Evolutionary conservation across 2,113 vertebrate genomes (phyloP), one percentile per base, ranked within the genome.

Genomic region (Platysteira castanea): DNA sequence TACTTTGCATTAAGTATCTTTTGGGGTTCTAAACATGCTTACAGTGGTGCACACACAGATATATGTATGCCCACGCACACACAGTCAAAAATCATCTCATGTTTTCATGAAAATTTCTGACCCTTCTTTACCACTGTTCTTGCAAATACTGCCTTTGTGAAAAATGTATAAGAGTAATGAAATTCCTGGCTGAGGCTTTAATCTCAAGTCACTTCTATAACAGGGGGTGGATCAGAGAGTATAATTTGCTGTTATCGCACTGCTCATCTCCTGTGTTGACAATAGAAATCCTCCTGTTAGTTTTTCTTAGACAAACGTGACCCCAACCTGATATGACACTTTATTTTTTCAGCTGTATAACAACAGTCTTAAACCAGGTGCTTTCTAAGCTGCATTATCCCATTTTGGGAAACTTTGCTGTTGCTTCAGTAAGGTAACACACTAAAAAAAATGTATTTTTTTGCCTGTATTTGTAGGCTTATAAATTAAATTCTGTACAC

Each of bases 181-280:
- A 97, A 98, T 94, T 97, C 95, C 91, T 94, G 86, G 89, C 90
- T 71, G 71, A 93, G 76, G 86, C 95, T 98, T 98, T 97, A 98
- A 98, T 98, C 96, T 98, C 90, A 13, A 96, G 79, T 97, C 94
- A 97, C 96, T 97, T 96, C 85, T 88, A 20, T 82, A 96, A 97
- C 68, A 94, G 82, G 96, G 65, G 49, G 71, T 92, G 96, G 97
- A 98, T 97, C 94, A 97, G 90, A 98, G 96, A 97, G 95, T 46
- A 96, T 95, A 97, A 97, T 97, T 98, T 95, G 81, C 90, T 28
- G n/a, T 96, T 98, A 98, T 98, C 97, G 5, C 78, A 53, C 86
- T 96, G 93, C 96, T 98, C 97, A 98, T 98, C 97, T 97, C 92
- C 90, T 96, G 77, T 97, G 95, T 98, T 98, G 97, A 98, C 97